Evolutionary conservation across 2,113 vertebrate genomes (phyloP), one percentile per base, ranked within the genome.

Genomic region (Protobothrops mucrosquamatus): DNA sequence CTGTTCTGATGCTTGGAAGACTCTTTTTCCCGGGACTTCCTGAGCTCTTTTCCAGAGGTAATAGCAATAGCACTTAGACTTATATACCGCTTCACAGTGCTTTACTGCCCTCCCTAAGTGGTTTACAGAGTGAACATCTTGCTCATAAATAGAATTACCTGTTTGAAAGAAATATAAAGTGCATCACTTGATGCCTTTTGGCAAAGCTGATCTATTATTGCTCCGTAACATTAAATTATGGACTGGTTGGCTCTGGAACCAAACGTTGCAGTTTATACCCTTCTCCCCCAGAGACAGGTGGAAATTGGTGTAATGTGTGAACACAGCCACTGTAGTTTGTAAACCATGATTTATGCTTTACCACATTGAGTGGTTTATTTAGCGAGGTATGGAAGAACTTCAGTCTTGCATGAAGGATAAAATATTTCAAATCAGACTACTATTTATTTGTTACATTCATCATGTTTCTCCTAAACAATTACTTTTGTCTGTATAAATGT

Each of bases 11-110:
- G 74, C 88, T 91, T 92, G 88, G 57, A 20, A 59, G 2, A 0
- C 59, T 39, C 18, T 23, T 86, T 89, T 69, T 69, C 74, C 18
- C 15, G 22, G 29, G 54, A 91, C 87, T 51, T 88, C 55, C 18
- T 48, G 87, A 91, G 55, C 91, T 93, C 43, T n/a, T 43, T 95
- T 93, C 64, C 2, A 43, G 74, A 61, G 52, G n/a, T 23, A 14
- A 6, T 74, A 51, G 48, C 48, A 51, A 51, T 9, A 51, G 48
- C 48, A 51, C 48, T 51, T 51, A 51, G 48, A 51, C 48, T 51
- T 51, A 51, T 51, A 51, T 51, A 51, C 48, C 8, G 48, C 48
- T 51, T 51, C 48, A 51, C 48, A 51, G 48, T 51, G 48, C 48
- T 9, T 51, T 51, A 9, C 48, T 51, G 48, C 7, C 48, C 48